phyloP scores from a whole-genome alignment of 2,797 vertebrate species.

The Avahi laniger region DNA sequence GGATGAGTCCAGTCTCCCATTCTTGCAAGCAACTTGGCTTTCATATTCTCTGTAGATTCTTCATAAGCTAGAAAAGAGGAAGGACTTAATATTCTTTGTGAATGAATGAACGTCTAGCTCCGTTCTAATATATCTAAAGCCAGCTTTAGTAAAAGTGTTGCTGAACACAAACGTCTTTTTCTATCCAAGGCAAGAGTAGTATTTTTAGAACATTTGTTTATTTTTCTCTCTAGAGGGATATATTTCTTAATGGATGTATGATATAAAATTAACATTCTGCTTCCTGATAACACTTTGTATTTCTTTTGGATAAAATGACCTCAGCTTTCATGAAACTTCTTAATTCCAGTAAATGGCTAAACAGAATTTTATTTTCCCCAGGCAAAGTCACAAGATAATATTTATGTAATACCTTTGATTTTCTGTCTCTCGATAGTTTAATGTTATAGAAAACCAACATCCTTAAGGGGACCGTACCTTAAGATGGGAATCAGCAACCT shows the following conservation, averaged over 20 bases:
- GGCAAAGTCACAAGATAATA: neutral
- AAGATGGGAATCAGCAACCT: neutral
- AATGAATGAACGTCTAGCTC: neutral
- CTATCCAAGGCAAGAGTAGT: neutral
- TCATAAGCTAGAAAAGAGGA: neutral
- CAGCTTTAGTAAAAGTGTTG: neutral
- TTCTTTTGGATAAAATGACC: neutral
- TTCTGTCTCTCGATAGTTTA: neutral
- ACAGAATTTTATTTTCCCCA: neutral
- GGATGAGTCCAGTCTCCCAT: neutral
- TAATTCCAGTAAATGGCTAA: neutral
- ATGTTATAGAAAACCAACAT: neutral
- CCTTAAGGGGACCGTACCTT: neutral
- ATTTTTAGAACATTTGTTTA: neutral
- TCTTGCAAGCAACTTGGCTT: neutral
- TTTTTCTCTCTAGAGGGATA: neutral
- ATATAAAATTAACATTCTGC: neutral
- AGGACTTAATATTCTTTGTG: neutral
- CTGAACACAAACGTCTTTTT: neutral
- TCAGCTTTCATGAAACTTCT: neutral
- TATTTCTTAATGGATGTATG: neutral
- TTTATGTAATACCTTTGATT: neutral
- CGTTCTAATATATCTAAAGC: neutral
- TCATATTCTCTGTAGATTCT: neutral
- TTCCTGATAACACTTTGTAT: neutral